Evolutionary conservation across 2,797 vertebrate species (phyloP), one percentile per base, ranked within the genome.

Genomic region (Denticeps clupeoides): DNA sequence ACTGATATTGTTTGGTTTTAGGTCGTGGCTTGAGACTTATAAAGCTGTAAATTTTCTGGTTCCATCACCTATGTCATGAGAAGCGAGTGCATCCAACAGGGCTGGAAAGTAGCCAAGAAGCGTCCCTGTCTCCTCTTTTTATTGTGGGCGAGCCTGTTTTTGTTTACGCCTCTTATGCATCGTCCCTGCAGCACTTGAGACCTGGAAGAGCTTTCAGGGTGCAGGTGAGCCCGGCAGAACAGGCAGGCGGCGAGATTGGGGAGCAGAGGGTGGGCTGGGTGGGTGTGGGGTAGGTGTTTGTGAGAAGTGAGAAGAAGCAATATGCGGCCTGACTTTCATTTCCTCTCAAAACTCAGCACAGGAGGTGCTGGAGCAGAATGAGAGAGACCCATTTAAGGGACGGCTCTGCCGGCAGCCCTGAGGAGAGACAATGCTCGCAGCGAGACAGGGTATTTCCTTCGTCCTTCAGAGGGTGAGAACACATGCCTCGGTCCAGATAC

Each of bases 41-140:
- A 52, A 68, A 63, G 54, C 33, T 51, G 35, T 51, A 56, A 3
- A 55, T 65, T 38, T 47, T 38, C 55, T 19, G 32, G 25, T 18
- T 37, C 7, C 11, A 2, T 29, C 21, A 29, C n/a, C n/a, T n/a
- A n/a, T n/a, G n/a, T n/a, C n/a, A n/a, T n/a, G n/a, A n/a, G n/a
- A n/a, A n/a, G n/a, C n/a, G n/a, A n/a, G n/a, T n/a, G 31, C 23
- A 33, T 22, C 31, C 33, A 46, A 38, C 26, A 42, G 27, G 26
- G 21, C n/a, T 13, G 44, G 2, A 25, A 47, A 46, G 56, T n/a
- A 42, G 27, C 47, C 28, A 9, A 53, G 51, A n/a, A n/a, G n/a
- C n/a, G n/a, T n/a, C n/a, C n/a, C n/a, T 9, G 7, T 45, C 55
- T 52, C 33, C 41, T 21, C 18, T 40, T 46, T 28, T 44, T 15